Evolutionary conservation across 1,140 invertebrate species (phyloP).

Genomic region (Lasioglossum baleicum): DNA sequence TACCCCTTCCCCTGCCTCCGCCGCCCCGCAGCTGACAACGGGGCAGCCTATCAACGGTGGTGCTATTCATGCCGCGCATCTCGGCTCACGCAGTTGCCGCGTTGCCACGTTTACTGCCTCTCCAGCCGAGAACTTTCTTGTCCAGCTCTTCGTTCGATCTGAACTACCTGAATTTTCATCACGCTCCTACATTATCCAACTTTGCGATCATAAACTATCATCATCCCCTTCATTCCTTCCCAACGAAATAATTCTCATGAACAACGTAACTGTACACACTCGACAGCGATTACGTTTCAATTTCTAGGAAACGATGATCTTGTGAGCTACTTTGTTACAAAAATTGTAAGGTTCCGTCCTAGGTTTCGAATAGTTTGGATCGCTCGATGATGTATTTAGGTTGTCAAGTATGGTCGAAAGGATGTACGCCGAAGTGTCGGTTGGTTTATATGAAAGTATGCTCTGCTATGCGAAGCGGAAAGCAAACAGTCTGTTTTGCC

Average conservation of each 20-base stretch:
- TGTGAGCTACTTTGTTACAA: background rate
- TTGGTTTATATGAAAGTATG: background rate
- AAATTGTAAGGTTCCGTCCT: conserved; percentile 34
- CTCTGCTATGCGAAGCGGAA: conserved; percentile 14
- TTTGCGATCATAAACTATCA: too few relatives aligned
- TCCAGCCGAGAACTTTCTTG: conserved; percentile 52
- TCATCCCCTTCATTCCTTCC: too few relatives aligned
- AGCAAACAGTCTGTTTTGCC: conserved; percentile 46
- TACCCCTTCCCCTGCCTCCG: conserved; percentile 21
- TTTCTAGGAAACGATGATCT: background rate
- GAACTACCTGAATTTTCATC: background rate
- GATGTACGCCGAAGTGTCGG: too few relatives aligned
- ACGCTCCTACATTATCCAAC: too few relatives aligned
- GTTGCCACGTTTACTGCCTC: conserved; percentile 58
- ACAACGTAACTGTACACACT: background rate
- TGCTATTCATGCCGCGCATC: conserved; percentile 70
- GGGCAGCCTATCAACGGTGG: conserved; percentile 49
- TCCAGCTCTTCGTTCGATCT: conserved; percentile 35
- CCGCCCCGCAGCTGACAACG: conserved; percentile 10
- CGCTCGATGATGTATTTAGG: background rate
- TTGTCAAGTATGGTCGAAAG: background rate
- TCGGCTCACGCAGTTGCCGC: conserved; percentile 63
- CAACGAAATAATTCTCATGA: background rate
- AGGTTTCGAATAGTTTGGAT: conserved; percentile 4
- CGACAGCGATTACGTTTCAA: background rate